phyloP scores from a whole-genome alignment of 2,797 vertebrate genomes.

The Pygocentrus nattereri region DNA sequence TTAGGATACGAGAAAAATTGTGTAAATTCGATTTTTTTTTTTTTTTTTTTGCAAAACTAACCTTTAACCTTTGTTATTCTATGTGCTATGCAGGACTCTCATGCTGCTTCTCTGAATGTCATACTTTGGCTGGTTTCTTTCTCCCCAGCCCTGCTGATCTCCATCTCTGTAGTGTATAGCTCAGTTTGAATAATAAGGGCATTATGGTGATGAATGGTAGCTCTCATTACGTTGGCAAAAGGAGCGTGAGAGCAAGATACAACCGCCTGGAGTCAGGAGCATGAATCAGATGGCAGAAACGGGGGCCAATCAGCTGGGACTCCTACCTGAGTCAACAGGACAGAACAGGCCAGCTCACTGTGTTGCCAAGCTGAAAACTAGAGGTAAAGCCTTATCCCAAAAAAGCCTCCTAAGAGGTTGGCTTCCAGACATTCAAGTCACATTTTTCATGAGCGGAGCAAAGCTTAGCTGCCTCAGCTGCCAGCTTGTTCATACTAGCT shows the following conservation, averaged over 20 bases:
- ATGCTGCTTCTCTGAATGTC: constrained; percentile 16
- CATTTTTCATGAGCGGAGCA: background rate
- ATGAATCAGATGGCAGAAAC: constrained; percentile 67
- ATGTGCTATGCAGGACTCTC: background rate
- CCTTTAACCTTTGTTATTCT: background rate
- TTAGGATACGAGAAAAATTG: too few species aligned
- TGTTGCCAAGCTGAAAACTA: background rate
- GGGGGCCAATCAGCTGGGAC: constrained; percentile 41
- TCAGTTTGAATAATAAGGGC: constrained; percentile 53
- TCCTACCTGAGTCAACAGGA: background rate
- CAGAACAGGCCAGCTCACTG: background rate
- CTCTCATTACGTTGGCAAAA: constrained; percentile 64
- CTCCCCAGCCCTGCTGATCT: background rate
- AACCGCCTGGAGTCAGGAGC: constrained; percentile 67
- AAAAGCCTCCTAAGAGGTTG: background rate
- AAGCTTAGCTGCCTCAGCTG: background rate
- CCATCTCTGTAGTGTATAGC: constrained; percentile 1
- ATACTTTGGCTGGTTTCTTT: constrained; percentile 13
- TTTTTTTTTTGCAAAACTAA: background rate
- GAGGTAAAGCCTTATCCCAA: background rate
- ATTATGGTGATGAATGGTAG: constrained; percentile 67
- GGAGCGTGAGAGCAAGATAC: constrained; percentile 65
- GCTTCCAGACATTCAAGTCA: background rate
- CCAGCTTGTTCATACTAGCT: background rate
- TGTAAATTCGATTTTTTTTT: too few species aligned